These are phyloP conservation scores for Apotomis betuletana DNA, from an alignment of 2,888 invertebrate genomes.

Conservation along the genomic window DNA sequence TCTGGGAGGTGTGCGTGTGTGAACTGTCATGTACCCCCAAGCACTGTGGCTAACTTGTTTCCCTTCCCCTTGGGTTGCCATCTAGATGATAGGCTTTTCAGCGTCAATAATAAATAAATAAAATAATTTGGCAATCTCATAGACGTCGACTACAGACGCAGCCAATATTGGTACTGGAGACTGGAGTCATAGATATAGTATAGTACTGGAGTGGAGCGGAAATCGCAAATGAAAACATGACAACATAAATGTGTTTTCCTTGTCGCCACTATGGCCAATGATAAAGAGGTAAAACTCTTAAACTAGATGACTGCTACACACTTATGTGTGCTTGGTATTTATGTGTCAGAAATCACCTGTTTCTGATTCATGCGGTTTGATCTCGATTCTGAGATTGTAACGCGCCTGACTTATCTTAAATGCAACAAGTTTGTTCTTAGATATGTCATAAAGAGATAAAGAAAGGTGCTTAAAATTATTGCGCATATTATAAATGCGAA, in stretches of 20 bases:
- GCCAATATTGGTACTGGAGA: background rate
- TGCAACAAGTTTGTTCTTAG: constrained; percentile 4
- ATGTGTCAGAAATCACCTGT: constrained; percentile 58
- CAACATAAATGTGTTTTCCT: constrained; percentile 17
- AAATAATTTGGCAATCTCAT: background rate
- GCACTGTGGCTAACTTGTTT: background rate
- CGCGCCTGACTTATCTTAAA: background rate
- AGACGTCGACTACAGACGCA: constrained; percentile 3
- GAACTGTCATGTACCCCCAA: constrained; percentile 15
- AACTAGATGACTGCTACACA: constrained; percentile 40
- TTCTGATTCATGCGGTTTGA: constrained; percentile 44
- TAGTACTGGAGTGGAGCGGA: too few relatives aligned
- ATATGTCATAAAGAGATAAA: background rate
- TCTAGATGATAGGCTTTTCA: too few relatives aligned
- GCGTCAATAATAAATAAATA: background rate
- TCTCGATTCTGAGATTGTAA: too few relatives aligned
- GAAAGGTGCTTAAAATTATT: too few relatives aligned
- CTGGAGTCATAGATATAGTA: too few relatives aligned
- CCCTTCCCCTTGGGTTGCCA: background rate
- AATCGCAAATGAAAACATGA: background rate
- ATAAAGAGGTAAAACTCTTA: constrained; percentile 9
- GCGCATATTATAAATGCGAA: too few relatives aligned
- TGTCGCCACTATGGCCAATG: constrained; percentile 18
- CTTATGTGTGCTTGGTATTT: constrained; percentile 56
- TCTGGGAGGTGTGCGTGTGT: constrained; percentile 41